Evolutionary conservation across 2,888 invertebrate species (phyloP), one percentile per base, ranked within the genome.

Genomic region (Poecilus cupreus): DNA sequence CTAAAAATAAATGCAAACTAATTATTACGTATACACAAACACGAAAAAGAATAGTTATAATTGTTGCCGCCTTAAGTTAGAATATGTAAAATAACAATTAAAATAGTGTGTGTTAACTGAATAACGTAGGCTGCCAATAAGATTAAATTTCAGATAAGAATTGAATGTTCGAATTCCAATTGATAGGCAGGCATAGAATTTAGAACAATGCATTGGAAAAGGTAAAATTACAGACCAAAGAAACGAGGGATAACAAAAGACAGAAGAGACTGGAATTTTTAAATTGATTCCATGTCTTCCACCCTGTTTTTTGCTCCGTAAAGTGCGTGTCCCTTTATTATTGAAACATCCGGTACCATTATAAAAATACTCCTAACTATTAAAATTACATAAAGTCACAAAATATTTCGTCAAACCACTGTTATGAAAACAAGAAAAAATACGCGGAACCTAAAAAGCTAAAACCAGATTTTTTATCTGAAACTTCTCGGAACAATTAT

Each of bases 401-500:
- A 51, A 51, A 51, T 18, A 51, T 13, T 51, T 18, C 13, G 51
- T 51, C 46, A 46, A 46, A 13, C 13, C 13, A 46, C 46, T 32
- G 32, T 32, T 32, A 32, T 32, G 43, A 43, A 43, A 43, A 43
- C 11, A 51, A 13, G 18, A 51, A 51, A 51, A 51, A 51, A 18
- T 51, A 51, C 16, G 51, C 16, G 51, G 51, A 18, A 51, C 51
- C 32, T 51, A 16, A 51, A 51, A 51, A 5, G 5, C 10, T 4
- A 51, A 18, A 18, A 51, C 51, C 51, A 51, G 51, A 51, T 51
- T 51, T 51, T 51, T 51, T 51, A 46, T 51, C 51, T 18, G 10
- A 46, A 46, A 46, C 18, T 51, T 51, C 51, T 18, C 3, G 18
- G 51, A 51, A 51, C 16, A 51, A 51, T 51, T 18, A 18, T 16